These are phyloP conservation scores for Drosophila fuyamai DNA, from an alignment of 1,140 invertebrate species.

Conservation along the genomic window DNA sequence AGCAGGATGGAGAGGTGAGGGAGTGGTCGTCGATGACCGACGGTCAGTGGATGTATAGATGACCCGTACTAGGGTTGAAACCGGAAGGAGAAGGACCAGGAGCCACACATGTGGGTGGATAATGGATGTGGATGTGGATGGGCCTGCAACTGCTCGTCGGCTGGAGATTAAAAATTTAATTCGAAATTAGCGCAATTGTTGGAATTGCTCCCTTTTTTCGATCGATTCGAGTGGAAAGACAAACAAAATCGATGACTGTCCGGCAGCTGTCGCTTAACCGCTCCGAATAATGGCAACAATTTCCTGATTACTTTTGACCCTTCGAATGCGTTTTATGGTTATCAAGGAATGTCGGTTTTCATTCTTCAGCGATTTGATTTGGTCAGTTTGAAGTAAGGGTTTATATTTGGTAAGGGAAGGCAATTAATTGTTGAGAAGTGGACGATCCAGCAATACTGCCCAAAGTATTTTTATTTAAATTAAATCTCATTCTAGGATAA, in stretches of 20 bases:
- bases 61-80: slow-evolving; percentile 59
- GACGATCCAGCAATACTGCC: no score
- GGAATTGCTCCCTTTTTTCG: slow-evolving; percentile 66
- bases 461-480: no score
- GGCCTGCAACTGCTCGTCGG: slow-evolving; percentile 50
- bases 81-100: slow-evolving; percentile 14
- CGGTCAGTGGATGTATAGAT: slow-evolving; percentile 49
- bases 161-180: slow-evolving; percentile 80
- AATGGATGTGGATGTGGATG: slow-evolving; percentile 10
- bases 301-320: slow-evolving; percentile 74
- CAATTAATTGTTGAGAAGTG: no score
- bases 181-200: slow-evolving; percentile 83
- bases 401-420: not conserved
- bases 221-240: slow-evolving; percentile 57
- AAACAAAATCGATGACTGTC: slow-evolving; percentile 59
- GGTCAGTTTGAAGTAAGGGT: slow-evolving; percentile 11
- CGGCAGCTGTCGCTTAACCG: slow-evolving; percentile 42
- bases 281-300: slow-evolving; percentile 67
- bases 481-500: no score
- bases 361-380: slow-evolving; percentile 34
- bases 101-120: slow-evolving; percentile 63
- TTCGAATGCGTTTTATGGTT: slow-evolving; percentile 60
- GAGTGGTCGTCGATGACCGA: slow-evolving; percentile 46
- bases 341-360: slow-evolving; percentile 55
- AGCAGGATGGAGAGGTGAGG: not conserved